These are phyloP conservation scores for Pogonocherus hispidulus DNA, from an alignment of 2,888 invertebrate genomes.

Conservation along the genomic window DNA sequence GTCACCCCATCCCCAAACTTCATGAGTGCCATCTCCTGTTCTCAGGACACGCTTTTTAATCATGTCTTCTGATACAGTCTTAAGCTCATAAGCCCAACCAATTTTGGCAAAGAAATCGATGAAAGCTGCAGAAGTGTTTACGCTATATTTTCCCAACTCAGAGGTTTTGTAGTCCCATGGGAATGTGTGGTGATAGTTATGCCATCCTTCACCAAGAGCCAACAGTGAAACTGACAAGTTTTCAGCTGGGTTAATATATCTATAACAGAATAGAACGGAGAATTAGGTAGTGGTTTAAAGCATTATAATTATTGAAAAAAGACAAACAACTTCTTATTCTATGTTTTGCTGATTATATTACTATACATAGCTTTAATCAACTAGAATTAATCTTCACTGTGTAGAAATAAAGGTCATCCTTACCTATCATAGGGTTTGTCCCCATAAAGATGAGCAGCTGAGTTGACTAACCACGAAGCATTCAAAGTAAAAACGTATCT, in stretches of 20 bases:
- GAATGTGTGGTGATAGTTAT: slow-evolving; percentile 88
- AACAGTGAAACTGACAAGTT: slow-evolving; percentile 80
- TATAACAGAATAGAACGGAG: slow-evolving; percentile 60
- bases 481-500: slow-evolving; percentile 87
- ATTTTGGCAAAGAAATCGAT: slow-evolving; percentile 84
- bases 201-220: slow-evolving; percentile 88
- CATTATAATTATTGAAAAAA: no score
- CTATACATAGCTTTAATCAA: no score
- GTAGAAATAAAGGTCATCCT: slow-evolving; percentile 41
- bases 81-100: slow-evolving; percentile 87
- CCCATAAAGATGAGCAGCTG: slow-evolving; percentile 88
- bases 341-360: no score
- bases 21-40: slow-evolving; percentile 74
- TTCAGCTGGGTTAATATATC: slow-evolving; percentile 81
- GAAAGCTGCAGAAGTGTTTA: slow-evolving; percentile 83
- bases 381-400: no score
- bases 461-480: slow-evolving; percentile 92
- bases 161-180: slow-evolving; percentile 74
- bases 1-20: slow-evolving; percentile 87
- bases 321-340: no score
- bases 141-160: slow-evolving; percentile 64
- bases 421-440: slow-evolving; percentile 82
- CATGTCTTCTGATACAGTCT: slow-evolving; percentile 73
- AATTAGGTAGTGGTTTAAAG: background rate
- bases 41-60: slow-evolving; percentile 71